Base-by-base conservation (phyloP, 53 echinoderm and acorn worm species). In the Antedon mediterranea region DNA sequence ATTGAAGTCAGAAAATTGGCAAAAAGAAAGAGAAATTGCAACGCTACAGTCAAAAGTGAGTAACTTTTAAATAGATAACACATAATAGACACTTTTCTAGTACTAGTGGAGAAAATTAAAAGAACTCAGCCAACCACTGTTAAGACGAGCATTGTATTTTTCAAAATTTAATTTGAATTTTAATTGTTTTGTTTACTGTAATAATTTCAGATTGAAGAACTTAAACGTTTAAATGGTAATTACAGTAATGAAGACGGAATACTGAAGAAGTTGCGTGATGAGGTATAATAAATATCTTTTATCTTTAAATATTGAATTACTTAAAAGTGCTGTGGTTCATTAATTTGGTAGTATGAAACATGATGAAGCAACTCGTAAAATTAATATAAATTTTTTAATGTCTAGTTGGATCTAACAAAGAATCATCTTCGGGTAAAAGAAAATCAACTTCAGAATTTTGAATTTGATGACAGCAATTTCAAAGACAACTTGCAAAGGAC, bases 1-100 rank as follows among this genome's bases (percentile, higher is more conserved):
- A 30, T 83, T 93, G 85, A 92, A 88, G 57, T 88, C 92, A n/a
- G 98, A 90, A 71, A 79, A 93, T 80, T 93, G 88, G 31, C 86
- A 86, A 37, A 85, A 83, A 31, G 91, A 93, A 37, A 86, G 87
- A 81, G 92, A 98, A 71, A 81, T 88, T 30, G 76, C 83, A 28
- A 72, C 81, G 28, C 83, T 98, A 29, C 84, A 90, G 77, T 75
- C 90, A 80, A 86, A 88, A 88, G 98, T 98, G 34, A 86, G 84
- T 79, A n/a, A n/a, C n/a, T n/a, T n/a, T n/a, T n/a, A n/a, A n/a
- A n/a, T n/a, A n/a, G n/a, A n/a, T n/a, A n/a, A n/a, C n/a, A n/a
- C n/a, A n/a, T n/a, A n/a, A n/a, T n/a, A n/a, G n/a, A n/a, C n/a
- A n/a, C n/a, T n/a, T n/a, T n/a, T n/a, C n/a, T n/a, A n/a, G n/a